Conservation (phyloP, 2,888 invertebrate genomes). For the Cetonia aurata region DNA sequence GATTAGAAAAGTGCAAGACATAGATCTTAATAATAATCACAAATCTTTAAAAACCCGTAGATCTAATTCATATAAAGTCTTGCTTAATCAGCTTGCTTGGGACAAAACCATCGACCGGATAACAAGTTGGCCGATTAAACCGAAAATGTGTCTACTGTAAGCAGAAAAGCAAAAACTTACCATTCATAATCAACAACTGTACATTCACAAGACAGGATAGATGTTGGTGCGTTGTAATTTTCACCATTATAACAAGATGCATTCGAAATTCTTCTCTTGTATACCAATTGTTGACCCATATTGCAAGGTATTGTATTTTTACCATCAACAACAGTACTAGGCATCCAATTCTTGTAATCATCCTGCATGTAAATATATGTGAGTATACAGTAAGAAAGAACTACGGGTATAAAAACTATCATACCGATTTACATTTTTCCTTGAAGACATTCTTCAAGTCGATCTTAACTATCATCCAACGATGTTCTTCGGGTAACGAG, state of each 20-base stretch:
- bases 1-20: too few species aligned
- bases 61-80: too few species aligned
- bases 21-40: too few species aligned
- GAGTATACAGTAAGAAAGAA: conserved; percentile 1
- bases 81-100: too few species aligned
- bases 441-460: conserved; percentile 70
- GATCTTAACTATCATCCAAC: conserved; percentile 89
- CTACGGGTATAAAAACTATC: not conserved
- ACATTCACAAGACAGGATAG: conserved; percentile 82
- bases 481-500: conserved; percentile 80
- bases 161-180: conserved; percentile 60
- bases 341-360: conserved; percentile 92
- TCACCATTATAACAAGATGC: conserved; percentile 86
- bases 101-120: too few species aligned
- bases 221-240: conserved; percentile 78
- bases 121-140: too few species aligned
- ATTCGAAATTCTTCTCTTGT: conserved; percentile 79
- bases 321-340: conserved; percentile 69
- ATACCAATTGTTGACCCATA: conserved; percentile 82
- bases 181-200: conserved; percentile 87
- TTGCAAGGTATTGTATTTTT: conserved; percentile 77
- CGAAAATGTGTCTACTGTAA: not conserved
- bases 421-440: conserved; percentile 59
- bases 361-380: conserved; percentile 65
- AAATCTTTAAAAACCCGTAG: too few species aligned